phyloP scores from a whole-genome alignment of 2,797 vertebrate species.

The Melanotaenia pygmaea region DNA sequence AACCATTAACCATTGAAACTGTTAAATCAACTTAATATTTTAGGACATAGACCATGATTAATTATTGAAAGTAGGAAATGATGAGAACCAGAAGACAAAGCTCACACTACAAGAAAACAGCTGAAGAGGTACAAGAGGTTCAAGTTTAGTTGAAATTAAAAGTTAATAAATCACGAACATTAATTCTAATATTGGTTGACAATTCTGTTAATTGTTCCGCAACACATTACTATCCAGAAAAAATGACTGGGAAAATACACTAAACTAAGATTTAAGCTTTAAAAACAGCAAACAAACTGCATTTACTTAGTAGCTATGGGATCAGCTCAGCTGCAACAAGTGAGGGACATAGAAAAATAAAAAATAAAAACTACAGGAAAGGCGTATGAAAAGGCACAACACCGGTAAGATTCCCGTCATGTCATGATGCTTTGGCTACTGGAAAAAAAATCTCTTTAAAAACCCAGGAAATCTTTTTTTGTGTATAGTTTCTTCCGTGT shows the following conservation, averaged over 20 bases:
- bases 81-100: constrained; percentile 36
- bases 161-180: not conserved
- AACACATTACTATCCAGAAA: not conserved
- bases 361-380: constrained; percentile 6
- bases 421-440: not conserved
- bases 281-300: not conserved
- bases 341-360: not conserved
- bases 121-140: not conserved
- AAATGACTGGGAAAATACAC: not conserved
- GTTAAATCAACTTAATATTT: not conserved
- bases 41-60: constrained; percentile 12
- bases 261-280: not conserved
- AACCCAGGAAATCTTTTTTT: not conserved
- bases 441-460: not conserved
- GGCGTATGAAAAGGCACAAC: not conserved
- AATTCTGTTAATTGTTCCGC: not conserved
- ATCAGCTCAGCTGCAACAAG: not conserved
- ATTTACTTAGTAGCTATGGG: not conserved
- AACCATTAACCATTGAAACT: not conserved
- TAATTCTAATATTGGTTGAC: constrained; percentile 5
- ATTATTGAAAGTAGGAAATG: constrained; percentile 12
- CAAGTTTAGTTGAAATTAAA: not conserved
- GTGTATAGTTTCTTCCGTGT: not conserved
- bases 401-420: not conserved
- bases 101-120: constrained; percentile 7